Base-by-base conservation (phyloP, 2,113 vertebrate species). In the Myotis lucifugus region DNA sequence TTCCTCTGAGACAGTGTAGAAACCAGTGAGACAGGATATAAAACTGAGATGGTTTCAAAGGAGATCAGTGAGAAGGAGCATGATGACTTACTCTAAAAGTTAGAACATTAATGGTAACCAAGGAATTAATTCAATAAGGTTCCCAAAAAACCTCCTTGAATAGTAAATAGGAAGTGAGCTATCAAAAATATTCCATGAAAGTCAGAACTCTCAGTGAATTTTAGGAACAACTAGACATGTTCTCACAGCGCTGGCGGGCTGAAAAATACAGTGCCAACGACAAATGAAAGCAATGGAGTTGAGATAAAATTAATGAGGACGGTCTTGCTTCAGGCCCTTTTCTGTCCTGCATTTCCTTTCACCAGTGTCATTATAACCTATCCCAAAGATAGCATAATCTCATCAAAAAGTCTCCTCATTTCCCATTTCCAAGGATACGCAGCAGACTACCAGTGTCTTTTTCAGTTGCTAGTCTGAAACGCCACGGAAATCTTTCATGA, bases 271-370 rank as follows among this genome's bases (percentile, higher is more conserved):
- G 83, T 96, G 92, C 61, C 91, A 92, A 78, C 97, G 97, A 98
- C 97, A 98, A 98, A 98, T 97, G 96, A 97, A 90, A 94, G 95
- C 96, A 95, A 96, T 95, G 82, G 78, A 89, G 52, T 13, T 97
- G 94, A 98, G 96, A 98, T 96, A 97, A 98, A 98, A 98, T 97
- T 98, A 98, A 98, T n/a, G 81, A 98, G 97, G 96, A 98, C 32
- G 50, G 96, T n/a, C 85, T 97, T 98, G 88, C 96, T 96, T 91
- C 83, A 77, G 98, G 97, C 95, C 93, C 88, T 98, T 97, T 96
- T 95, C 94, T 97, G 92, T 95, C 96, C 97, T 95, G 93, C 78
- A 95, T 91, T 98, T 96, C 90, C 92, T 97, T 98, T 97, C 85
- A 94, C 94, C 82, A 84, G 96, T 98, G 97, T 97, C 97, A 98